Conservation (phyloP, 2,113 vertebrate species). For the Amazona vittata region DNA sequence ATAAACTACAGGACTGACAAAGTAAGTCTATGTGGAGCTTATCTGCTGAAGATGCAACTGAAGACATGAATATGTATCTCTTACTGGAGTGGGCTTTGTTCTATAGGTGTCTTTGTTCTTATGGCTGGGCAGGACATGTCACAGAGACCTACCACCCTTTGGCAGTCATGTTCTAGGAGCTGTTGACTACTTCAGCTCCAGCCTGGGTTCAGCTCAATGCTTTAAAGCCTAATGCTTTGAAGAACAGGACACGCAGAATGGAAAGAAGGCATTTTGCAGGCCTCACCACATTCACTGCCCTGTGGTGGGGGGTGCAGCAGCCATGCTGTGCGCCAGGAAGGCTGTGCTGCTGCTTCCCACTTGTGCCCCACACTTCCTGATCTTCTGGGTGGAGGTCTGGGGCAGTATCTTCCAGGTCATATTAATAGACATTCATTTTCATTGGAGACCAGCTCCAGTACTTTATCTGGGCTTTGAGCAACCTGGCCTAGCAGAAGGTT, state of each 20-base stretch:
- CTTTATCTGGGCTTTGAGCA: not conserved
- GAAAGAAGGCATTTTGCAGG: rapidly evolving
- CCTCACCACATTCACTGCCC: rapidly evolving
- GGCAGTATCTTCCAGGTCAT: not conserved
- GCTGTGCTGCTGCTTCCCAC: rapidly evolving
- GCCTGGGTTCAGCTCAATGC: not conserved
- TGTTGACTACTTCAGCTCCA: not conserved
- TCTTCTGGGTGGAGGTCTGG: not conserved
- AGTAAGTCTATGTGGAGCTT: not conserved
- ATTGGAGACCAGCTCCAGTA: not conserved
- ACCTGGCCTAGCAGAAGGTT: not conserved
- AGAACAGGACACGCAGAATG: not conserved
- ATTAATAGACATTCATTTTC: not conserved
- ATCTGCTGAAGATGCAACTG: not conserved
- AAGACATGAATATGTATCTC: not conserved
- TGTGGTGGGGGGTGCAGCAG: rapidly evolving
- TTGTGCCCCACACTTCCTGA: rapidly evolving
- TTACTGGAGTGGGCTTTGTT: not conserved
- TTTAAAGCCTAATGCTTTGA: not conserved
- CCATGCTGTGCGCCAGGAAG: rapidly evolving
- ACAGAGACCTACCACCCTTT: not conserved
- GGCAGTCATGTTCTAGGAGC: not conserved
- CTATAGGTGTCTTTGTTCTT: not conserved
- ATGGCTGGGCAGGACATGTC: not conserved
- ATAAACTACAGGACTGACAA: not conserved